These are phyloP conservation scores for Machaerirhynchus nigripectus DNA, from an alignment of 2,113 vertebrate genomes.

Conservation along the genomic window DNA sequence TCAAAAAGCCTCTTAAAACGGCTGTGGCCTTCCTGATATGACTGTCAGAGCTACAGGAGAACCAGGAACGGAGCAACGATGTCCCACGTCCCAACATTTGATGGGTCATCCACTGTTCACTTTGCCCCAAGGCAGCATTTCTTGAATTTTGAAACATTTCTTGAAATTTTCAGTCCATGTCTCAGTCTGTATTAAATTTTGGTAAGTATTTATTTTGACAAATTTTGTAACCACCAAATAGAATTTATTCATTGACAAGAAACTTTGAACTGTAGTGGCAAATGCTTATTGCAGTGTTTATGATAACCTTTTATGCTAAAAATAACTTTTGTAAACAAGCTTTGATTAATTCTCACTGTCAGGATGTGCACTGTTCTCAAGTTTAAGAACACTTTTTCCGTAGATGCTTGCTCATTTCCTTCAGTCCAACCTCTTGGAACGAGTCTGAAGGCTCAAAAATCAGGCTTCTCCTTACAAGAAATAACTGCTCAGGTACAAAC, in stretches of 20 bases:
- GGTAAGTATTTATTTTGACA: neutral
- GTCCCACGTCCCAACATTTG: neutral
- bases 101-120: neutral
- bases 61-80: neutral
- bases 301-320: slow-evolving; percentile 75
- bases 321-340: slow-evolving; percentile 77
- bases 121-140: neutral
- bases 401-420: slow-evolving; percentile 74
- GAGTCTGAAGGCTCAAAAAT: slow-evolving; percentile 8
- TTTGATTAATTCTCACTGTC: slow-evolving; percentile 80
- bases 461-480: slow-evolving; percentile 18
- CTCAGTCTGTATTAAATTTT: neutral
- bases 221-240: neutral
- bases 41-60: neutral
- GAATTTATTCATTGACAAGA: neutral
- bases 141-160: neutral
- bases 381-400: slow-evolving; percentile 75
- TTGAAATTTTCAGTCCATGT: neutral
- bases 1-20: neutral
- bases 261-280: slow-evolving; percentile 15
- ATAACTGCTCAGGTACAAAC: slow-evolving; percentile 15
- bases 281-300: slow-evolving; percentile 36
- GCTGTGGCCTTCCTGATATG: neutral
- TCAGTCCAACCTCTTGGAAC: slow-evolving; percentile 59
- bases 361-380: slow-evolving; percentile 74